Percentiles rank a stretch among this genome's conserved stretches.
These are phyloP conservation scores for Heterodera schachtii DNA, from an alignment of 1,140 invertebrate genomes.

Conservation along the genomic window DNA sequence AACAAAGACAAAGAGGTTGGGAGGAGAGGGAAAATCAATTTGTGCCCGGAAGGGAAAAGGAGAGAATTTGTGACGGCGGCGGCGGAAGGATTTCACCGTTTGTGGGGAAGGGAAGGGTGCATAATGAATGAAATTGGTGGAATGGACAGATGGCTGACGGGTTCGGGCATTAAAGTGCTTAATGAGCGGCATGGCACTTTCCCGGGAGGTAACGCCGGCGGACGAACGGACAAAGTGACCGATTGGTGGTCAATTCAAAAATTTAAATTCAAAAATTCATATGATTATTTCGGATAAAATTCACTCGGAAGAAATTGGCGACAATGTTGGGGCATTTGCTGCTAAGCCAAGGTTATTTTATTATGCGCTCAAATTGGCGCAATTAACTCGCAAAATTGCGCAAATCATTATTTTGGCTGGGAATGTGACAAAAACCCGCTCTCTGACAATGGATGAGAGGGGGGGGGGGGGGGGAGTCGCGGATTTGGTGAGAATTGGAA, in stretches of 20 bases:
- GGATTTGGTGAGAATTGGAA: no score
- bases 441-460: background rate
- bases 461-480: no score
- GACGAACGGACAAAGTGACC: no score
- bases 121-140: background rate
- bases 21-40: background rate
- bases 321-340: background rate
- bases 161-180: background rate
- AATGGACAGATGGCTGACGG: no score
- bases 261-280: no score
- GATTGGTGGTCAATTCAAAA: no score
- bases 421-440: background rate
- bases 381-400: background rate
- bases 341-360: constrained; percentile 3
- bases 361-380: constrained; percentile 3
- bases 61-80: background rate
- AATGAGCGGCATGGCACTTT: background rate
- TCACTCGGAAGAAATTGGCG: background rate
- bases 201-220: background rate
- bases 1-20: background rate
- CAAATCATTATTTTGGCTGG: background rate
- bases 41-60: background rate
- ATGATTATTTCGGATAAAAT: no score
- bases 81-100: background rate
- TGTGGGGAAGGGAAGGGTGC: background rate